Base-by-base conservation (phyloP, 2,888 invertebrate genomes). In the Torymus aiolomorphi region DNA sequence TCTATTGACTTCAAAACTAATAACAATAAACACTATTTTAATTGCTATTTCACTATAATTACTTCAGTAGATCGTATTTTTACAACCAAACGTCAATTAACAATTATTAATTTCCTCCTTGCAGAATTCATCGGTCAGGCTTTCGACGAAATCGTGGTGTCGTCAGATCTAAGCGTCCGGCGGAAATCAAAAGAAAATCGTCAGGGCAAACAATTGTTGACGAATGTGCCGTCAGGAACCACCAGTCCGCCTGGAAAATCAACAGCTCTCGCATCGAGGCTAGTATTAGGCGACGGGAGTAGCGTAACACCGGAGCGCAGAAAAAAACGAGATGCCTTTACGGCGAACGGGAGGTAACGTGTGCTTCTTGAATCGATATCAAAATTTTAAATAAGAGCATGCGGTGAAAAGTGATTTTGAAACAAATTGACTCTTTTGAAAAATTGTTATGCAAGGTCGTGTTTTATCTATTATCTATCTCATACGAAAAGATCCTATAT, bases 71-170 rank as follows among this genome's bases (percentile, higher is more conserved):
- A 20, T 20, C 20, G 2, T 20, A 20, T 20, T 20, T 20, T 20
- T 20, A 20, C 20, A 20, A 20, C 20, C 20, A 20, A 2, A 20
- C 2, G 1, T 20, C 20, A 20, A 42, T 42, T 56, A 24, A 51
- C 52, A 31, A 65, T 4, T 49, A 65, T 4, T 49, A 54, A 77
- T 66, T 74, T 18, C 63, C 65, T 61, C 16, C 0, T 73, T 61
- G n/a, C 80, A 90, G 90, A 87, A 70, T 83, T 86, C 78, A 84
- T 86, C 77, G 90, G 90, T 80, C 88, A 88, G 80, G 87, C 90
- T 20, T 91, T 91, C 82, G 91, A 91, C 82, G 91, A 91, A 88
- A 91, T 91, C 52, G 88, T 91, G 12, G 91, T 91, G 51, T 88
- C 89, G 66, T 90, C 90, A 78, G 88, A 90, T 82, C 83, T 90